Evolutionary conservation across 2,797 vertebrate genomes (phyloP), one percentile per base, ranked within the genome.

Genomic region (Tenualosa thibaudeaui): DNA sequence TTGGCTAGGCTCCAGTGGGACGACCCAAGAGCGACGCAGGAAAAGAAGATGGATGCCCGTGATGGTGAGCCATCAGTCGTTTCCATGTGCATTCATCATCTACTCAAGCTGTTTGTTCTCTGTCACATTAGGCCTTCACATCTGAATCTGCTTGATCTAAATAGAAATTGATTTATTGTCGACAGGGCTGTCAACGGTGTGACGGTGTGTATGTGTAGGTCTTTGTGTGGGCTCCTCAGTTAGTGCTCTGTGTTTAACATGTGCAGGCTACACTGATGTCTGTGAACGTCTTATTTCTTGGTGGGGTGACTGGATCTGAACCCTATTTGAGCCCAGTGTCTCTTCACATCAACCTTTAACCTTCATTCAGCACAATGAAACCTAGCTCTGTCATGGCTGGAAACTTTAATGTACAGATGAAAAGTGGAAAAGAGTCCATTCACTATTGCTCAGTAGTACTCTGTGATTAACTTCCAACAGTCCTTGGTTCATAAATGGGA

Each of bases 101-200:
- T 46, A 51, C 89, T 85, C 83, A 60, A 86, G 87, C 90, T 88
- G 89, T 89, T 89, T 89, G 88, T 87, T 88, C 89, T 85, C 71
- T 83, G 85, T 82, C 90, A 86, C 86, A 89, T 90, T 91, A 91
- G 86, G 81, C 88, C 86, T 83, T 88, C 89, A 88, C 89, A 86
- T 90, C 88, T 88, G 84, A 91, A 89, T 91, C 90, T 84, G 85
- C 87, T 90, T 90, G 89, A 92, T 92, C 89, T 91, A 91, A 91
- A 92, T 90, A 90, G 89, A 89, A 90, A 91, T 91, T 88, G 90
- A 92, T 91, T 91, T 90, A 91, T 91, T 88, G 87, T 90, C 82
- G 17, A 17, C 15, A 37, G 65, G 0, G 26, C 50, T 50, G 46
- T 46, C 10, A 12, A 17, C 5, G 17, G 15, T 56, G 15, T 19